Evolutionary conservation across 2,888 invertebrate species (phyloP), one percentile per base, ranked within the genome.

Genomic region (Polydesmus complanatus): DNA sequence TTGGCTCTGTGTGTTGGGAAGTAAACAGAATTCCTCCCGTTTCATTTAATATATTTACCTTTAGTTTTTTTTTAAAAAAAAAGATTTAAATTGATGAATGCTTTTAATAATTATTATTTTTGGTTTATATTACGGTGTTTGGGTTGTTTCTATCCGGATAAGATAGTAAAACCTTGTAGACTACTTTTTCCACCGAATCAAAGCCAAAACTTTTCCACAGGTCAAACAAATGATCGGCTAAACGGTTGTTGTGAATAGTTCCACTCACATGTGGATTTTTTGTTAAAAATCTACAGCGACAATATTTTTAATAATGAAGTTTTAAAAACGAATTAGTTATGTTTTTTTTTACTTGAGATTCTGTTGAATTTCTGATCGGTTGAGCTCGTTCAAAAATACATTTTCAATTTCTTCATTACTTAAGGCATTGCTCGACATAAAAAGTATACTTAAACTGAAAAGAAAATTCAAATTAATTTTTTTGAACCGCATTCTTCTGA

Each of bases 111-210:
- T n/a, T n/a, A n/a, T n/a, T n/a, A n/a, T n/a, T n/a, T n/a, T n/a
- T n/a, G n/a, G n/a, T n/a, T n/a, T n/a, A n/a, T n/a, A n/a, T n/a
- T 37, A 62, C 62, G 14, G 18, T 56, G 37, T 62, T 62, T 2
- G 62, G 62, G 14, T 62, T 56, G 2, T 53, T 26, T 18, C 1
- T 18, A 50, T 69, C 65, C 2, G 72, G 70, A 60, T 68, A 69
- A 1, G 71, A 72, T 37, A 72, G 64, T 18, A 73, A 63, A n/a
- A 72, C 70, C 22, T 68, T 63, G 63, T 72, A 72, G 1, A 70
- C 69, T 0, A 68, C 64, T 21, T 68, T 57, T n/a, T 67, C 66
- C 22, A 68, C 70, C n/a, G 65, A 62, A 62, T 71, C 70, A 27
- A 73, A 61, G 1, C 71, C 70, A 18, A 61, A 55, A 0, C 65